Evolutionary conservation across 2,888 invertebrate genomes (phyloP), one percentile per base, ranked within the genome.

Genomic region (Anaspis maculata): DNA sequence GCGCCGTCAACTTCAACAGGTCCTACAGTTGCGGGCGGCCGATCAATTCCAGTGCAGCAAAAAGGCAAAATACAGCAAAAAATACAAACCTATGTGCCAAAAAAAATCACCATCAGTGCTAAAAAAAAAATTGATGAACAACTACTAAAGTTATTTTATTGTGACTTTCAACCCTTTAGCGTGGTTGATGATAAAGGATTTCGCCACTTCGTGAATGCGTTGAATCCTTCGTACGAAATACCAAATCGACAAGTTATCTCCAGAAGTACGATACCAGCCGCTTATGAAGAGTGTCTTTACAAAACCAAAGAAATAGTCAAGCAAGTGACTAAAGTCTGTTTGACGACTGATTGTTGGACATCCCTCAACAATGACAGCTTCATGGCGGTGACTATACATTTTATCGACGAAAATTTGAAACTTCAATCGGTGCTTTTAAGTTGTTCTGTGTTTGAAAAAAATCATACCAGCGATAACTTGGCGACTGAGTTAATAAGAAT

Each of bases 331-430:
- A 4, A 7, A 27, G 39, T 53, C 32, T 45, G 41, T 32, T 32
- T 51, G 26, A 53, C 51, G 24, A 57, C 53, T 13, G 56, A 57
- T 43, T 41, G 39, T 10, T 57, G 54, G 52, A 57, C 55, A 13
- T 58, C 57, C 27, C 30, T 37, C 13, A 50, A 42, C 33, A 50
- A 44, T 27, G 51, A 56, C 15, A 48, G 46, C 30, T 56, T 40
- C 39, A 47, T 54, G 25, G 49, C 47, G 15, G 45, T 56, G 13
- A 57, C 54, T 23, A 46, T 41, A 12, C 52, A 57, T 13, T 27
- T 13, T 13, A 27, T 27, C 13, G 27, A 27, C 13, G n/a, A 27
- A 5, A 13, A 27, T 13, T 27, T 27, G 7, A 5, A 13, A 13
- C 4, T n/a, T 16, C 6, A 42, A 30, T 38, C 51, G 13, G 25